These are phyloP conservation scores for Carcina quercana DNA, from an alignment of 2,888 invertebrate genomes.

Conservation along the genomic window DNA sequence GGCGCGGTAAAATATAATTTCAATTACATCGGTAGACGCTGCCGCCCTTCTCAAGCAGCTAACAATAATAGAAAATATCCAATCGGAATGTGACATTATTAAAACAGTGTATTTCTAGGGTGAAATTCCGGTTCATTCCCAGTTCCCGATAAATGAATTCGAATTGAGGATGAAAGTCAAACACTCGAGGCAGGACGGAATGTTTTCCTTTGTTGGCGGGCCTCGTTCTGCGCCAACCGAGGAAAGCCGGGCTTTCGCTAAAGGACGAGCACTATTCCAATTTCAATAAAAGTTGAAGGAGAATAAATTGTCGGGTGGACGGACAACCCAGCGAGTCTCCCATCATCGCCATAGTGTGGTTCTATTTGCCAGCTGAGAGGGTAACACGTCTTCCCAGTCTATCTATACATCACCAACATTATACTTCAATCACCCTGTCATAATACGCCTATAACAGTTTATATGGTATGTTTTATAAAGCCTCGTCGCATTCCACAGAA, in stretches of 20 bases:
- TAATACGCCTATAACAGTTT: too few species aligned
- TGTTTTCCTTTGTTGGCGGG: conserved; percentile 17
- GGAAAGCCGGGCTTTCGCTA: conserved; percentile 12
- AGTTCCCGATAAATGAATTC: conserved; percentile 6
- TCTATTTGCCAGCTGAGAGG: conserved; percentile 40
- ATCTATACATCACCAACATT: too few species aligned
- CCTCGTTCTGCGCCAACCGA: conserved; percentile 21
- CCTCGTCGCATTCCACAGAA: too few species aligned
- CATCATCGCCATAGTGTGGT: conserved; percentile 41
- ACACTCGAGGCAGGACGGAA: conserved; percentile 7
- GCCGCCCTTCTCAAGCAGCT: too few species aligned
- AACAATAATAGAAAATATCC: too few species aligned
- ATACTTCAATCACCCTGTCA: too few species aligned
- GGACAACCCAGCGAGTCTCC: conserved; percentile 22
- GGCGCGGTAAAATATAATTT: not conserved
- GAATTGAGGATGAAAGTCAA: conserved; percentile 11
- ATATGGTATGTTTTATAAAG: too few species aligned
- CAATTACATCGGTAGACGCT: too few species aligned
- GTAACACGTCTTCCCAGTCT: conserved; percentile 5
- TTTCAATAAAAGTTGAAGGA: conserved; percentile 62
- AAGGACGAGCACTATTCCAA: conserved; percentile 39
- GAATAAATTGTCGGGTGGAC: conserved; percentile 45
- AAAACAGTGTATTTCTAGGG: too few species aligned
- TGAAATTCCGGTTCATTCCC: too few species aligned
- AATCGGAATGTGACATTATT: too few species aligned